Evolutionary conservation across 2,888 invertebrate species (phyloP).

Genomic region (Seladonia tumulorum): DNA sequence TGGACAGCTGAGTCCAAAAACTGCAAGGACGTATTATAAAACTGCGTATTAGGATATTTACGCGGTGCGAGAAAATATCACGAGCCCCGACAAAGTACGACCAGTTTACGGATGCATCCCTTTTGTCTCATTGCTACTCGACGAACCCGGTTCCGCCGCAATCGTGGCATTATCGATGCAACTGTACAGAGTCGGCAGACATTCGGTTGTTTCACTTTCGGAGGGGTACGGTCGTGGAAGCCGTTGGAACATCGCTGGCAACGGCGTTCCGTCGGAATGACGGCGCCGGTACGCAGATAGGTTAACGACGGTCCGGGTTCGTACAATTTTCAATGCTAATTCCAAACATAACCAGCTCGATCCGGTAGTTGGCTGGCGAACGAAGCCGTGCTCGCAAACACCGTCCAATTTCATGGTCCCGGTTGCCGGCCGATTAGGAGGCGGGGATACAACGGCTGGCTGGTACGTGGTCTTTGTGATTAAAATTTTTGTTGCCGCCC

Average conservation of each 20-base stretch:
- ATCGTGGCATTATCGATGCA: slow-evolving; percentile 35
- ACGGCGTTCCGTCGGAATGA: background rate
- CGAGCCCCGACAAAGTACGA: background rate
- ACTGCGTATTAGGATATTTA: background rate
- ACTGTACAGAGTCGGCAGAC: background rate
- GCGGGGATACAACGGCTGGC: slow-evolving; percentile 28
- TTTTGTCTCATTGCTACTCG: background rate
- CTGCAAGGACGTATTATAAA: background rate
- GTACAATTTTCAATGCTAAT: slow-evolving; percentile 66
- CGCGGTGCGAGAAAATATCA: background rate
- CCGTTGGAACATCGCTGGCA: slow-evolving; percentile 9
- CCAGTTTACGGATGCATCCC: background rate
- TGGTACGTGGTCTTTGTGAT: slow-evolving; percentile 43
- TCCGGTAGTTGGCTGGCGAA: slow-evolving; percentile 39
- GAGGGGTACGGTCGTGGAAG: background rate
- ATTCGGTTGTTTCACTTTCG: slow-evolving; percentile 8
- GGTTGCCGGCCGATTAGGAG: slow-evolving; percentile 48
- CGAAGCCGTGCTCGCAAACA: slow-evolving; percentile 43
- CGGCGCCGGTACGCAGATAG: background rate
- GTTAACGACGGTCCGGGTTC: slow-evolving; percentile 26
- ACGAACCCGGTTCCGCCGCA: background rate
- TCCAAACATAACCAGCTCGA: slow-evolving; percentile 47
- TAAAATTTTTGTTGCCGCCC: slow-evolving; percentile 42
- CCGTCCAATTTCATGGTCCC: slow-evolving; percentile 53
- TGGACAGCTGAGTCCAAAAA: too few relatives aligned